Base-by-base conservation (phyloP, 2,888 invertebrate species). In the Eristalis intricaria region DNA sequence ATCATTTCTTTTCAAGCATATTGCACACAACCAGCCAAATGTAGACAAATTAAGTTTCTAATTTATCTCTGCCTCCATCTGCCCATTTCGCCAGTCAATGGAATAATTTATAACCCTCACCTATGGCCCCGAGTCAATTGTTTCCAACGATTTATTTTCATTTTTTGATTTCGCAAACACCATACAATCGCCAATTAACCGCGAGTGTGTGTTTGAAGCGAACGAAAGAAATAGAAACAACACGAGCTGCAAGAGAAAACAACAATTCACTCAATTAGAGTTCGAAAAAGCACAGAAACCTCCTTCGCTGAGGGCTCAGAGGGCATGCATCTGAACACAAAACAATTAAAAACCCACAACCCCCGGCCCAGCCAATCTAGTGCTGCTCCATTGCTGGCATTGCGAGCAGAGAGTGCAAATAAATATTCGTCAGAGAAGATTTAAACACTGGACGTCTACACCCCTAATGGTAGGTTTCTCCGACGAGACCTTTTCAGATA, bases 401-500 rank as follows among this genome's bases (percentile, higher is more conserved):
- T 58, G 71, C 80, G 76, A 76, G 64, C 84, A 43, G 70, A 80
- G 58, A 82, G 83, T 84, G 84, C 87, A 87, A 87, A 87, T 87
- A 88, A 89, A 89, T 89, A 89, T 88, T 88, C 88, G 80, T 84
- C 88, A 78, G 78, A 87, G 73, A 84, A 87, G 82, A 85, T 88
- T 88, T 88, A 82, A 88, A 88, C 85, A 82, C 86, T 84, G 74
- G 79, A 87, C 66, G 84, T 88, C 84, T 85, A 87, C 89, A 88
- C 89, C 89, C 89, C 88, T 89, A 89, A 89, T 88, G 84, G 89
- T 88, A 88, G 88, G 89, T 88, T 85, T 77, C 81, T 81, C 77
- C 60, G 78, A 43, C 64, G 29, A 64, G 74, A 84, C 84, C 77
- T 77, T 84, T 87, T 26, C 43, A 43, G 58, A 68, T 69, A 75